Evolutionary conservation across 2,888 invertebrate species (phyloP), one percentile per base, ranked within the genome.

Genomic region (Oscheius sp.): DNA sequence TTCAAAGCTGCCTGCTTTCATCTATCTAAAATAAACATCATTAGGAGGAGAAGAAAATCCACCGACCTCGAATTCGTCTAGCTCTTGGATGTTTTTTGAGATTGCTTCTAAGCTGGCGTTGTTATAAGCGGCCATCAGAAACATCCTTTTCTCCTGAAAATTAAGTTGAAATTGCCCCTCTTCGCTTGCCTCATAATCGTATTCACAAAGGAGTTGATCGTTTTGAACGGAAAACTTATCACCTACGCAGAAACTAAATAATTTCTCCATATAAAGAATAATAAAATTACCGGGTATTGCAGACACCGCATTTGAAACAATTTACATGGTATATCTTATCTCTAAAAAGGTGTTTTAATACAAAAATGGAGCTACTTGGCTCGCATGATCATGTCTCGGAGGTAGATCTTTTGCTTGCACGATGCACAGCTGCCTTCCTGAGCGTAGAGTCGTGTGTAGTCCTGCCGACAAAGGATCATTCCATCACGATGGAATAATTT

Each of bases 251-350:
- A 59, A 59, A 14, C 59, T 59, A 22, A 30, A 54, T 12, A 24
- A 32, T 26, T 26, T n/a, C 26, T 12, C 26, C 49, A 20, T 2
- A 24, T 2, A n/a, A 49, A 49, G 5, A 4, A 4, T 8, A 20
- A 49, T 24, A 22, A 22, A 2, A 22, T 8, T 41, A 59, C 59
- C 28, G n/a, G 14, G 24, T 9, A 30, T 33, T 49, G 22, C 62
- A 62, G n/a, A 49, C 62, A 20, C 33, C 14, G 36, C 62, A 62
- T 33, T 49, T 32, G 62, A 62, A 62, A n/a, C 62, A 62, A 8
- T 47, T 30, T 22, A 49, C 2, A n/a, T 62, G 62, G 24, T 62
- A 62, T 5, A 62, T 36, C 14, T 49, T 47, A 36, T 62, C 62
- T 30, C 62, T 62, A n/a, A 47, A 62, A 32, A 12, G 5, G 41